A percentile compares a stretch with the other conserved stretches of the same genome.
Evolutionary conservation across 2,113 vertebrate genomes (phyloP).

Genomic region (Equus quagga): DNA sequence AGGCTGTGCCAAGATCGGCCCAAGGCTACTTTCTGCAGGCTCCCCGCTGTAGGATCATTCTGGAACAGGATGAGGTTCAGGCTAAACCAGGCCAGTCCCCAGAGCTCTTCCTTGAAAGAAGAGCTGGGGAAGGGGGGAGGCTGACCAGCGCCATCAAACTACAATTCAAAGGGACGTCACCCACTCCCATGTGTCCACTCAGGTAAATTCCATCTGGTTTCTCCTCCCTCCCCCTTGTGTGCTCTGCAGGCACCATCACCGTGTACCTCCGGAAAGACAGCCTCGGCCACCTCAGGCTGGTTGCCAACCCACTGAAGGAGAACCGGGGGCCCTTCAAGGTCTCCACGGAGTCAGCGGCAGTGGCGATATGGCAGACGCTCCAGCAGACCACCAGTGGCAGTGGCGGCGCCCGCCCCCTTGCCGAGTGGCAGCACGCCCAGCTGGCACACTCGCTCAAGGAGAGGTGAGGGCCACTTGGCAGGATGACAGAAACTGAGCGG

Average conservation of each 20-base stretch:
- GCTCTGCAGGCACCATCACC: conserved; percentile 81
- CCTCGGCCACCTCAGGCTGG: conserved; percentile 83
- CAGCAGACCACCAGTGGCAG: conserved; percentile 21
- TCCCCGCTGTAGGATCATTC: rapidly evolving
- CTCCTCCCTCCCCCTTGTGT: rapidly evolving
- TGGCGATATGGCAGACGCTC: conserved; percentile 80
- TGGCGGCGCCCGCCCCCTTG: background rate
- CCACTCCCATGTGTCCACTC: rapidly evolving
- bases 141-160: background rate
- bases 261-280: conserved; percentile 87
- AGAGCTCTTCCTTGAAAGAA: background rate
- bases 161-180: background rate
- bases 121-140: background rate
- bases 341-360: background rate
- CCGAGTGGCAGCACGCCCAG: conserved; percentile 77
- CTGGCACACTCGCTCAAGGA: conserved; percentile 79
- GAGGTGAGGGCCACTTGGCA: conserved; percentile 79
- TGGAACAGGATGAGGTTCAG: background rate
- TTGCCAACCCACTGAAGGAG: conserved; percentile 83
- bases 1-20: background rate
- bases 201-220: background rate
- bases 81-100: background rate
- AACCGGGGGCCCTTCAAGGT: conserved; percentile 57
- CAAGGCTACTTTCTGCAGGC: background rate
- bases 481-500: background rate